These are phyloP conservation scores for Poeciliopsis turrubarensis DNA, from an alignment of 2,113 vertebrate genomes.

Conservation along the genomic window DNA sequence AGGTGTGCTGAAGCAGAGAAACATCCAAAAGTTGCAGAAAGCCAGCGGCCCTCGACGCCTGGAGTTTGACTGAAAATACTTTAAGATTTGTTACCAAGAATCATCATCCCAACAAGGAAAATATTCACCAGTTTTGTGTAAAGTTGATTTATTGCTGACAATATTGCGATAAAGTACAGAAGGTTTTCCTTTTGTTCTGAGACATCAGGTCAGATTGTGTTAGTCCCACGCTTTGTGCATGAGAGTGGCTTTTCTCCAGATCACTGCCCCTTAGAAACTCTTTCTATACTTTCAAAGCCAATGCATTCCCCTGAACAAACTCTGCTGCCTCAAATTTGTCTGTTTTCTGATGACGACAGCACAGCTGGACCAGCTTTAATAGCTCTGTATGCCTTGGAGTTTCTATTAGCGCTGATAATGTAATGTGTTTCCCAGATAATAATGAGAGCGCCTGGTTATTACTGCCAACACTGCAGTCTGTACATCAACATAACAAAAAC, in stretches of 20 bases:
- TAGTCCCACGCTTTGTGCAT: background rate
- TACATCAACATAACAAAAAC: constrained; percentile 6
- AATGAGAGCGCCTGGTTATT: constrained; percentile 3
- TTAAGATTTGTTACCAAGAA: background rate
- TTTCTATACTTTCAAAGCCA: constrained; percentile 5
- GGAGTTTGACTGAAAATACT: background rate
- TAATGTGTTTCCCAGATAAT: constrained; percentile 21
- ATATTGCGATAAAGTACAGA: background rate
- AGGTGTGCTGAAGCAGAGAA: too few relatives aligned
- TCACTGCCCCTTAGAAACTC: background rate
- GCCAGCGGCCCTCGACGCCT: too few relatives aligned
- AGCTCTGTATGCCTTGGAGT: constrained; percentile 10
- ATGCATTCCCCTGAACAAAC: constrained; percentile 3
- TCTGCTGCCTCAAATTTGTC: constrained; percentile 6
- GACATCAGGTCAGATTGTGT: background rate
- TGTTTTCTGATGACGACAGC: constrained; percentile 23
- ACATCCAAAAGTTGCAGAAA: too few relatives aligned
- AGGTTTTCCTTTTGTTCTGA: background rate
- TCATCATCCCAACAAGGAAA: background rate
- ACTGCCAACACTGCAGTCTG: constrained; percentile 4
- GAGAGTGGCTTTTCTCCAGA: background rate
- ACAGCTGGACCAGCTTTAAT: constrained; percentile 25
- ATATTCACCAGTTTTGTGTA: background rate
- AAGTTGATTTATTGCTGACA: background rate
- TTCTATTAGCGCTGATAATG: constrained; percentile 9